phyloP scores from a whole-genome alignment of 2,113 vertebrate genomes.

The Pachycephala philippinensis region DNA sequence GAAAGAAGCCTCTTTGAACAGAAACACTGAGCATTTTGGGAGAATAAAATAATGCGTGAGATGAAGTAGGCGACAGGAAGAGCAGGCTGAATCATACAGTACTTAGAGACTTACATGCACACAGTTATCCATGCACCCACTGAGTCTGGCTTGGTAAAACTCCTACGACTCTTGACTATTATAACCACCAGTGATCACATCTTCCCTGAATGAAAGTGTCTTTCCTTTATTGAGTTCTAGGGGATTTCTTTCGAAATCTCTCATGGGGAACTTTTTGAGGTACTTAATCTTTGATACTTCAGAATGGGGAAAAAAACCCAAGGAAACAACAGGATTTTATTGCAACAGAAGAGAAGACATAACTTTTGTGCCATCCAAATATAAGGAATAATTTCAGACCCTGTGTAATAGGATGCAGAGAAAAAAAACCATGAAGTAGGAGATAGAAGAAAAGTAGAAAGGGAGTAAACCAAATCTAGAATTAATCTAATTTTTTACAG shows the following conservation, averaged over 20 bases:
- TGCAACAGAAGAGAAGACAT: background rate
- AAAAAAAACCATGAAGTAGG: background rate
- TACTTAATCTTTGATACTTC: background rate
- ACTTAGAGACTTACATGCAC: accelerated
- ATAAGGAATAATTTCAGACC: background rate
- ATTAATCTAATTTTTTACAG: background rate
- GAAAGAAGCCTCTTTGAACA: background rate
- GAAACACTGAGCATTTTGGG: background rate
- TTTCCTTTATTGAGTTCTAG: background rate
- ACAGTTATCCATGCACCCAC: background rate
- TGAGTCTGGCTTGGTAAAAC: background rate
- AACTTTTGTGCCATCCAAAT: background rate
- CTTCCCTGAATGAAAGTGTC: background rate
- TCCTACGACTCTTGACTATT: background rate
- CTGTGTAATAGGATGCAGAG: background rate
- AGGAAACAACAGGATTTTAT: background rate
- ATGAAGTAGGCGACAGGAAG: background rate
- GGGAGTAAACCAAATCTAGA: background rate
- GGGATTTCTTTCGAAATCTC: background rate
- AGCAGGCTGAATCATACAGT: background rate
- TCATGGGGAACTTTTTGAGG: background rate
- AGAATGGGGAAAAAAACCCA: background rate
- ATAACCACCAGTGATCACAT: background rate
- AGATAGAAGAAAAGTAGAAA: background rate
- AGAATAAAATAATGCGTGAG: background rate